Conservation (phyloP, 2,797 vertebrate genomes). For the Neomorphus geoffroyi region DNA sequence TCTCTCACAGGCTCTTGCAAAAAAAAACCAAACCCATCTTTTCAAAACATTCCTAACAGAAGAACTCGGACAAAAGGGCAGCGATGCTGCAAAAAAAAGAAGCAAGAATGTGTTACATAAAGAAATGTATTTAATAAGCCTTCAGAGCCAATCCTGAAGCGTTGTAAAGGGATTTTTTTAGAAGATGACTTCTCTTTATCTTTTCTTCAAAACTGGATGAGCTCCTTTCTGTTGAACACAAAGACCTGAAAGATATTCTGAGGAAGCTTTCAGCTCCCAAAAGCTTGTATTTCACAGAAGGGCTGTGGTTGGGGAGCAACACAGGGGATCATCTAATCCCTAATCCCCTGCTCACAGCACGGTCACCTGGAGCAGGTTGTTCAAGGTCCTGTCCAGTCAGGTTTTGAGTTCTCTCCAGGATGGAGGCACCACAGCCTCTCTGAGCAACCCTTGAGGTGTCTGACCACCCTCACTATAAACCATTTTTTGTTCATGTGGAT, state of each 20-base stretch:
- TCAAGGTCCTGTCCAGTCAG: not conserved
- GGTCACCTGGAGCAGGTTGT: not conserved
- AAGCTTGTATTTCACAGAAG: not conserved
- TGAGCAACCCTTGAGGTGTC: not conserved
- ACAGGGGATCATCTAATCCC: not conserved
- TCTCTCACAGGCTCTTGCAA: not conserved
- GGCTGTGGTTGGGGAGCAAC: not conserved
- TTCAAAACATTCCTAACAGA: constrained; percentile 22
- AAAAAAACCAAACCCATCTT: not conserved
- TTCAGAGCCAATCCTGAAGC: not conserved
- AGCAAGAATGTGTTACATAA: constrained; percentile 8
- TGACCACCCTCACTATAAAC: not conserved
- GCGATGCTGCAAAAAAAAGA: not conserved
- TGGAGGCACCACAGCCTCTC: not conserved
- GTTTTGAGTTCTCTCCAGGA: not conserved
- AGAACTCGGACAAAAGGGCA: constrained; percentile 40
- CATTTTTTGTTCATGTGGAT: not conserved
- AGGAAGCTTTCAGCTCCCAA: not conserved
- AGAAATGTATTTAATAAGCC: not conserved
- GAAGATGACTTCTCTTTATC: not conserved
- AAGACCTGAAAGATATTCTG: not conserved
- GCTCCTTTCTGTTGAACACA: not conserved
- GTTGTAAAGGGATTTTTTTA: constrained; percentile 17
- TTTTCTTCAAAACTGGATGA: constrained; percentile 44
- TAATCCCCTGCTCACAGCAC: not conserved